Conservation (phyloP, 37 sponge, comb jelly and placozoan species). For the Hexactinellida sp. region DNA sequence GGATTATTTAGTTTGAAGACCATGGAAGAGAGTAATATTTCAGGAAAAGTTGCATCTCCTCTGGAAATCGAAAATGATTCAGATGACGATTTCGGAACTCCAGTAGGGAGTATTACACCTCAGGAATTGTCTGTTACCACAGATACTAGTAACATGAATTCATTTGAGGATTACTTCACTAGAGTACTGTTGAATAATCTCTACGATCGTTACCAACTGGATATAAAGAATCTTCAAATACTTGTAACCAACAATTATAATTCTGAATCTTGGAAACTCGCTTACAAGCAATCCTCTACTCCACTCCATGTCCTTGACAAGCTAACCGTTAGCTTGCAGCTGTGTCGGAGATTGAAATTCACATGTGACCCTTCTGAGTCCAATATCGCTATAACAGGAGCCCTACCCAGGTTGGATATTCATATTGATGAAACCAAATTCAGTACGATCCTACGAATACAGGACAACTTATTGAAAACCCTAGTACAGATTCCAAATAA, state of each 20-base stretch:
- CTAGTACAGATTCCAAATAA: neutral
- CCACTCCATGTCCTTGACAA: neutral
- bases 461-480: neutral
- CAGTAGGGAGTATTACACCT: neutral
- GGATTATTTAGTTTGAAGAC: neutral
- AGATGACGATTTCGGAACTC: neutral
- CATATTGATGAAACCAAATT: neutral
- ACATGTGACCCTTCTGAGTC: conserved; percentile 15
- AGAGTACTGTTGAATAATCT: neutral
- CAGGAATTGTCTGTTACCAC: neutral
- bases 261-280: conserved; percentile 2
- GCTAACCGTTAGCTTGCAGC: neutral
- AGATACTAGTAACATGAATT: neutral
- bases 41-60: neutral
- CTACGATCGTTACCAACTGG: neutral
- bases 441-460: neutral
- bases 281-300: conserved; percentile 5
- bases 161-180: neutral
- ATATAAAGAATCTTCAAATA: neutral
- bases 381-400: neutral
- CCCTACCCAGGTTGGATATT: neutral
- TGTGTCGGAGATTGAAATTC: neutral
- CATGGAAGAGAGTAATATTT: neutral
- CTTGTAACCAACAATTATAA: neutral
- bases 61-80: neutral